Evolutionary conservation across 2,888 invertebrate species (phyloP), one percentile per base, ranked within the genome.

Genomic region (Fragum whitleyi): DNA sequence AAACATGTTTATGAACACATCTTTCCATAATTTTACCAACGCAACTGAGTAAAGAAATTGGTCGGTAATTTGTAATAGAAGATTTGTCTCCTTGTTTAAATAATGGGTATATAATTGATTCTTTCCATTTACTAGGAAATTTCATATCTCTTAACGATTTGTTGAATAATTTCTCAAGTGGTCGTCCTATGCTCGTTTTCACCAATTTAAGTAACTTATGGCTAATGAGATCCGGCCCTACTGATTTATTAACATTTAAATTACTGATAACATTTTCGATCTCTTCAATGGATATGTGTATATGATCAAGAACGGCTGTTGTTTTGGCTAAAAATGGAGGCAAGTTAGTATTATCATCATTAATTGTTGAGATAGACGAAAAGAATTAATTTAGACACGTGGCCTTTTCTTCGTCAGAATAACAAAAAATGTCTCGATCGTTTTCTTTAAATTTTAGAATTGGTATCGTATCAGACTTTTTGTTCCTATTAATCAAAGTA

Each of bases 1-100:
- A 74, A 1, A 85, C 9, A 55, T 77, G 61, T 73, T 81, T 85
- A 42, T 53, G 77, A 3, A 74, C 65, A 23, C 74, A 28, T 16
- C 79, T 32, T 79, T 85, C 81, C 61, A 80, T 67, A 1, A 83
- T 1, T 62, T 80, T 80, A 11, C 75, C 65, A 42, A 77, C 61
- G 16, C 68, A 65, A 42, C 75, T 80, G n/a, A 80, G 68, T 7
- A 80, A 57, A 23, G 83, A 77, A 39, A 82, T 65, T 11, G 75
- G 82, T 26, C 78, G 65, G 42, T 76, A 76, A 59, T 82, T 76
- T 29, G 62, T 36, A 0, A 65, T n/a, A 23, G 39, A 6, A n/a
- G 32, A 55, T 19, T 42, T 26, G 29, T 68, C 59, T 29, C 75
- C 83, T 47, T 74, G 73, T 57, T 80, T 80, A 55, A 74, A 79